Base-by-base conservation (phyloP, 2,113 vertebrate species). In the Aegithalos caudatus region DNA sequence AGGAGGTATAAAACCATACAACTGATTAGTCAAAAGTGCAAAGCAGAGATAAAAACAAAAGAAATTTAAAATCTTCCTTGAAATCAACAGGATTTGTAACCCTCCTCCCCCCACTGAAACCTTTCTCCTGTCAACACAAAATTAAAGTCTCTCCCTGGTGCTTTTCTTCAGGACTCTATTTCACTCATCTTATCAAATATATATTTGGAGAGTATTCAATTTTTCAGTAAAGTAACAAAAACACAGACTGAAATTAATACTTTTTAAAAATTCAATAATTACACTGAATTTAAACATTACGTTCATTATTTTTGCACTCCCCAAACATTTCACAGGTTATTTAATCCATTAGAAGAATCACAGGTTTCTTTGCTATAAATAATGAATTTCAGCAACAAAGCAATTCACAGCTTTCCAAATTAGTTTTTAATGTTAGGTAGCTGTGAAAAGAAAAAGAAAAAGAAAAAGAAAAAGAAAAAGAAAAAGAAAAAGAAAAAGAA, bases 81-180 rank as follows among this genome's bases (percentile, higher is more conserved):
- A 72, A 88, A 48, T 69, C 6, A 81, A 25, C 6, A 66, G 11
- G 10, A 6, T 24, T 88, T 88, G 6, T 4, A 1, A 0, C 8
- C 6, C 8, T 38, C 14, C 10, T 33, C 1, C 9, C 4, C 27
- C 3, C 6, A 6, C 20, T 3, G 2, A 72, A 67, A 67, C 56
- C 12, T 35, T 76, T 67, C 21, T 79, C 14, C 14, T 51, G 6
- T 35, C 53, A 76, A 40, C 2, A 54, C 1, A 58, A 58, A 27
- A 78, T 37, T 14, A 8, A 38, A 83, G 9, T 57, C 9, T 35
- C n/a, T 77, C 14, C 14, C 14, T 50, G 29, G 31, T 64, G 8
- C 3, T 86, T 56, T 78, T 58, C 50, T 82, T 22, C 35, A 78
- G 23, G 18, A 29, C 20, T 85, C 74, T 31, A 13, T 44, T 71